A percentile compares a stretch with the other conserved stretches of the same genome.
phyloP scores from a whole-genome alignment of 1,140 invertebrate genomes.

The Pogonomyrmex barbatus region DNA sequence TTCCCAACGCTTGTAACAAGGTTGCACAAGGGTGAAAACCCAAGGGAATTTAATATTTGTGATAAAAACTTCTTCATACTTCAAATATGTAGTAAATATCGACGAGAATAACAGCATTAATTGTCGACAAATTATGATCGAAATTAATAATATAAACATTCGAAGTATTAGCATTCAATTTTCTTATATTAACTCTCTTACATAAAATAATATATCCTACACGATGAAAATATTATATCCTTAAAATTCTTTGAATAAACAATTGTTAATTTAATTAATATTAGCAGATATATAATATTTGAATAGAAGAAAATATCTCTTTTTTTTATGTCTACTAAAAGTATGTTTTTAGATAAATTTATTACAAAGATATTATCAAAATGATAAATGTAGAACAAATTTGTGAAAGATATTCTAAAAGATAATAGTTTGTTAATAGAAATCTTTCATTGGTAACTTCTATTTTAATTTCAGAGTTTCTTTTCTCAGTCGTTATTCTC shows the following conservation, averaged over 20 bases:
- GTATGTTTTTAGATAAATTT: background rate
- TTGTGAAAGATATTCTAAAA: background rate
- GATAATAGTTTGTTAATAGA: constrained; percentile 2
- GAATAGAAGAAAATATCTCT: background rate
- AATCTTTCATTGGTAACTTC: background rate
- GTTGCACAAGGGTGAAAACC: background rate
- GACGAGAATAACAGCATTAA: background rate
- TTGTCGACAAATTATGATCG: background rate
- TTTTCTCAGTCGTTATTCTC: background rate
- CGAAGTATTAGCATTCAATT: background rate
- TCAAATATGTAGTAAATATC: background rate
- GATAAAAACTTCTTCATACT: background rate
- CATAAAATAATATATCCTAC: too few species aligned
- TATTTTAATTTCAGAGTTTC: background rate
- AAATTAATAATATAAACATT: background rate
- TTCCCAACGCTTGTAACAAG: background rate
- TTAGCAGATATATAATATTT: background rate
- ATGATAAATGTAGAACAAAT: constrained; percentile 20
- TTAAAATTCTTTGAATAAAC: background rate
- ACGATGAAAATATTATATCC: background rate
- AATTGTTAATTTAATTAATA: background rate
- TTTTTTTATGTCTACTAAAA: background rate
- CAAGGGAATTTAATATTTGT: background rate
- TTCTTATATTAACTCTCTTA: background rate
- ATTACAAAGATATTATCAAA: background rate